Percentiles rank a stretch among this genome's conserved stretches.
Conservation (phyloP, 2,888 invertebrate genomes). For the Tridacna crocea region DNA sequence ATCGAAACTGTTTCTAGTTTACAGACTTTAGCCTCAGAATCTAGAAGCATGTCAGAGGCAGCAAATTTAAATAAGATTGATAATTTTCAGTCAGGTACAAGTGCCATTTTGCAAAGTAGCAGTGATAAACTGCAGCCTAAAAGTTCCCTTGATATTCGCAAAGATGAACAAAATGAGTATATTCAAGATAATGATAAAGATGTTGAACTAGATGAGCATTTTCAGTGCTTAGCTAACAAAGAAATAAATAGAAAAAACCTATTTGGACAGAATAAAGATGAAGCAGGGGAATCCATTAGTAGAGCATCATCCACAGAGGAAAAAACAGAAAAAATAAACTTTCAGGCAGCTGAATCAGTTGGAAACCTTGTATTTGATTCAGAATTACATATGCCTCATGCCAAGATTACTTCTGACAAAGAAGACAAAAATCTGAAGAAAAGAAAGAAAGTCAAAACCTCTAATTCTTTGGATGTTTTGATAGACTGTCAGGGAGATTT, state of each 20-base stretch:
- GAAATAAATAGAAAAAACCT: neutral
- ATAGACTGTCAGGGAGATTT: slow-evolving; percentile 49
- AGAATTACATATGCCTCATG: neutral
- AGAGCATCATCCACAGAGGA: too few species aligned
- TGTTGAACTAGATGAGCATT: slow-evolving; percentile 44
- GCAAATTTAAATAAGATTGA: neutral
- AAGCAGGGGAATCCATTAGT: too few species aligned
- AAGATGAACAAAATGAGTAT: slow-evolving; percentile 46
- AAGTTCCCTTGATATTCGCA: slow-evolving; percentile 49
- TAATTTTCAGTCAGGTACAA: too few species aligned
- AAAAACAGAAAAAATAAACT: too few species aligned
- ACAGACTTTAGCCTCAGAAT: neutral
- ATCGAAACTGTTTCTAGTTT: neutral
- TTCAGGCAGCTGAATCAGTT: too few species aligned
- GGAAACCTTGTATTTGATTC: too few species aligned
- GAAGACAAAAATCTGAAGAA: too few species aligned
- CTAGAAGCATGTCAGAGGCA: neutral
- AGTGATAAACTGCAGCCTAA: neutral
- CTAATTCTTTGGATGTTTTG: slow-evolving; percentile 49
- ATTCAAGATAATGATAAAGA: slow-evolving; percentile 30
- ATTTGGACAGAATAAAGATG: too few species aligned
- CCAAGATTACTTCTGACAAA: too few species aligned
- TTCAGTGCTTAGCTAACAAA: slow-evolving; percentile 31
- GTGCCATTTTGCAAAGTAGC: too few species aligned
- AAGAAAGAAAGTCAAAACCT: too few species aligned